Percentiles rank a stretch among this genome's conserved stretches.
Evolutionary conservation across 92 coral and sea anemone species (phyloP).

Genomic region (Diadumene lineata): DNA sequence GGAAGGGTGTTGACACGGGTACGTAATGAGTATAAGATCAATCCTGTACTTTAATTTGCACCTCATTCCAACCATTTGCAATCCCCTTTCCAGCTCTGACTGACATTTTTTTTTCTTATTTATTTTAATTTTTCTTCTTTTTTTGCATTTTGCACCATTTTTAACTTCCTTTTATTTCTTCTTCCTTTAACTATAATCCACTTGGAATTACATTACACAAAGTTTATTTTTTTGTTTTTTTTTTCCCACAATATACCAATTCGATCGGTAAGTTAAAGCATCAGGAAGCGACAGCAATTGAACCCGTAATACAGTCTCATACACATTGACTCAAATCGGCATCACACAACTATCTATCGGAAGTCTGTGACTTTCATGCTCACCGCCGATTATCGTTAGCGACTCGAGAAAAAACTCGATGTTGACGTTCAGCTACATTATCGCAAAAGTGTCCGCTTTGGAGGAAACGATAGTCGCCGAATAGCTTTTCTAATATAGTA

Average conservation of each 20-base stretch:
- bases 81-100: too few species aligned
- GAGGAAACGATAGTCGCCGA: not conserved
- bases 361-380: not conserved
- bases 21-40: too few species aligned
- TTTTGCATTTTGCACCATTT: not conserved
- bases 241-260: not conserved
- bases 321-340: not conserved
- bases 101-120: not conserved
- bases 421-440: not conserved
- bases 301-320: not conserved
- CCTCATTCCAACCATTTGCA: too few species aligned
- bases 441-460: not conserved
- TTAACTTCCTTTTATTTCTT: not conserved
- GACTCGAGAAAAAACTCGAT: not conserved
- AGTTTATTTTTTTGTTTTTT: not conserved
- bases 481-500: not conserved
- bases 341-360: not conserved
- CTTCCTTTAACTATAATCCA: not conserved
- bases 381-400: not conserved
- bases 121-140: not conserved
- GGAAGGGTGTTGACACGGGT: too few species aligned
- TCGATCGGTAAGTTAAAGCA: not conserved
- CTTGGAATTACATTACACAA: too few species aligned
- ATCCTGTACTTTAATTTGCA: too few species aligned
- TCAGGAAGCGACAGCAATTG: constrained; percentile 1